Base-by-base conservation (phyloP, 2,113 vertebrate species). In the Peromyscus polionotus region DNA sequence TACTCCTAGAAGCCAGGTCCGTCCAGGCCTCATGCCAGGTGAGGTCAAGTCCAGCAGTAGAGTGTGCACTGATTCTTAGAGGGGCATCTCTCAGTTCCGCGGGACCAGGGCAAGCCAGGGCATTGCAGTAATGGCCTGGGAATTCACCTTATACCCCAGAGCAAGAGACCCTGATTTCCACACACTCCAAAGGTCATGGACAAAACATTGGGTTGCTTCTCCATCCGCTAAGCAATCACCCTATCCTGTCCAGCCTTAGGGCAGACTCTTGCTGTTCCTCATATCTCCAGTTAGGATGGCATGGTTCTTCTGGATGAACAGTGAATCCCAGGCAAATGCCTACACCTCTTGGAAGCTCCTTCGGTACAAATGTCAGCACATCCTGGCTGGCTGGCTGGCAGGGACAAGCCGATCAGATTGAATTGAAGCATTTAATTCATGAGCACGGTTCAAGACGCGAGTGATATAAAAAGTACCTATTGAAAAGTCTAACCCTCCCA, bases 1-100 rank as follows among this genome's bases (percentile, higher is more conserved):
- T 20, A 13, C 48, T 95, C 87, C 76, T 89, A 84, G 89, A 89
- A 93, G 90, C 67, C 83, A 90, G 79, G 77, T 89, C 92, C 95
- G 68, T 22, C 76, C 92, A 87, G 94, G 79, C 75, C 61, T 81
- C 88, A 14, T 72, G 79, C 61, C 51, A 75, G 75, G 45, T 1
- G 0, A 87, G 42, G 48, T 81, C 79, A 90, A 3, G 76, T 11
- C 10, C 42, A 65, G 61, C 54, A 83, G 22, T 39, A 3, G 24
- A 77, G 28, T 2, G 16, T 19, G 59, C 36, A 26, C 79, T 26
- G 67, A 61, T 42, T 48, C 87, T 61, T 65, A n/a, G 28, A 87
- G 20, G 3, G 28, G 7, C 0, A 0, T 45, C 51, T 68, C 45
- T 86, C 1, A 10, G 39, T 67, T 17, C 45, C 73, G 5, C 28